Evolutionary conservation across 23 tunicate species (phyloP), one percentile per base, ranked within the genome.

Genomic region (Halocynthia roretzi): DNA sequence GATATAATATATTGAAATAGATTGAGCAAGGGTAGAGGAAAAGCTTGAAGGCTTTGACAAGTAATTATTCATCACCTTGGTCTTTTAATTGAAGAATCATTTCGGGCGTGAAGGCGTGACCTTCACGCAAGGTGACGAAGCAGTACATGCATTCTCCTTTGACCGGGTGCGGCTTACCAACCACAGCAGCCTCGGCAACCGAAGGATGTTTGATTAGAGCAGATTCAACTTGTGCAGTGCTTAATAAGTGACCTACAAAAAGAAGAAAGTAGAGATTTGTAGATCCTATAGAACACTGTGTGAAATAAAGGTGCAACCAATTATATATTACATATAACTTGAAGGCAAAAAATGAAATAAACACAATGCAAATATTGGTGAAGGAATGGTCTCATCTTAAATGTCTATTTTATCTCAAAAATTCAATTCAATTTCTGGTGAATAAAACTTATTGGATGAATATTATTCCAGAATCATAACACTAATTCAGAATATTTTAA

Each of bases 171-270:
- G 97, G 97, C 62, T 77, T 81, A 6, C 90, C 87, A 7, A 93
- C 93, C 22, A 87, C 94, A 0, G 98, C 98, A 52, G 98, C 84
- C 72, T 93, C 98, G 55, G 94, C 78, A 6, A 93, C 98, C 12
- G 77, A 80, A 7, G 84, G 77, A 58, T 91, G 91, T 70, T 85
- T 81, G 23, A 85, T 85, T 31, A 91, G 74, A 8, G 86, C 80
- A 7, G 97, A 91, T 77, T 91, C 97, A 54, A 91, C 85, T 82
- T 91, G 91, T 31, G 91, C 91, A 7, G 97, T 91, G 77, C 91
- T 85, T 51, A 91, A 82, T 23, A 91, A 63, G 62, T 91, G 97
- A 49, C 97, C 89, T 85, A 70, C 1, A 31, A 31, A 0, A 31
- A 31, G 44, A 31, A 31, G 44, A 31, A 31, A 31, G 44, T 31